Percentiles rank a stretch among this genome's conserved stretches.
Conservation (phyloP, 1,140 invertebrate genomes). For the Littorina saxatilis region DNA sequence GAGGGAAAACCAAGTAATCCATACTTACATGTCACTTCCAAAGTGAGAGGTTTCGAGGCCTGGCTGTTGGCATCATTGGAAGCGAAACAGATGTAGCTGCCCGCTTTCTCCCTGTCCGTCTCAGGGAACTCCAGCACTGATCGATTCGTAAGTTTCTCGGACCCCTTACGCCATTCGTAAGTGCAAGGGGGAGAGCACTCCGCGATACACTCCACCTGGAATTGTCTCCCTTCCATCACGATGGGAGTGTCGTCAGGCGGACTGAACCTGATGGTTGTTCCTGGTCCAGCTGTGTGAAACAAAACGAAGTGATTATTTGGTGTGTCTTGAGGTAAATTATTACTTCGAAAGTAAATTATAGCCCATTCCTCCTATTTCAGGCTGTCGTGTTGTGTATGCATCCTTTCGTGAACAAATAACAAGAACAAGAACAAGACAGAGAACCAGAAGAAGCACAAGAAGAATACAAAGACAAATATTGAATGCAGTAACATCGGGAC, state of each 20-base stretch:
- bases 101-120: background rate
- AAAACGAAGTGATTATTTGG: slow-evolving; percentile 9
- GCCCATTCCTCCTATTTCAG: no score
- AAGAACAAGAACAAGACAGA: no score
- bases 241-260: slow-evolving; percentile 35
- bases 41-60: slow-evolving; percentile 22
- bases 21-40: slow-evolving; percentile 40
- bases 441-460: slow-evolving; percentile 2
- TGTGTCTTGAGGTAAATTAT: no score
- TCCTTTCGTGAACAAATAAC: no score
- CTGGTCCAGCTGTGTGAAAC: slow-evolving; percentile 18
- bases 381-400: no score
- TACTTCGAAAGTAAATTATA: background rate
- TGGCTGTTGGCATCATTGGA: slow-evolving; percentile 38
- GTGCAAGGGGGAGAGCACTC: slow-evolving; percentile 38
- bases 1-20: no score
- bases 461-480: slow-evolving; percentile 3
- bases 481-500: no score
- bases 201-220: slow-evolving; percentile 34
- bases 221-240: slow-evolving; percentile 30
- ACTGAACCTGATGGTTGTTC: slow-evolving; percentile 32
- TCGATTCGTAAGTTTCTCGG: background rate
- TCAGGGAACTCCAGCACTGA: slow-evolving; percentile 10
- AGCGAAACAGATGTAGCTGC: slow-evolving; percentile 40
- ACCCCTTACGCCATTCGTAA: slow-evolving; percentile 37